Evolutionary conservation across 2,113 vertebrate species (phyloP).

Genomic region (Indri indri): DNA sequence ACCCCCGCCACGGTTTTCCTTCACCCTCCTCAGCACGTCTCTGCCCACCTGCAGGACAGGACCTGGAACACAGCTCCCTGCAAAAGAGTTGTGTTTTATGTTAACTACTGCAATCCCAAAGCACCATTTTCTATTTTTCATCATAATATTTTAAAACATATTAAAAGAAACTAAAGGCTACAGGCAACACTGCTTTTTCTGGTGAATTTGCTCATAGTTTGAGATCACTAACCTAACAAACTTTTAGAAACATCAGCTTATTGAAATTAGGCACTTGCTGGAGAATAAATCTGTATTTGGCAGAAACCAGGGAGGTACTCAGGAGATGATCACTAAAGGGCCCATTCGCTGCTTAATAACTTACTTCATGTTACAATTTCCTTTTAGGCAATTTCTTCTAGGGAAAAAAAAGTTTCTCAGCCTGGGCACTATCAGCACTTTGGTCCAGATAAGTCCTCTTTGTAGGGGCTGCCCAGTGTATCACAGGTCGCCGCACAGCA

Average conservation of each 20-base stretch:
- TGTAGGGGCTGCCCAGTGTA: not conserved
- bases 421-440: not conserved
- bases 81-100: not conserved
- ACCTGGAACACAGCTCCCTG: not conserved
- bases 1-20: rapidly evolving
- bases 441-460: not conserved
- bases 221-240: not conserved
- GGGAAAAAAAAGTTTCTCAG: not conserved
- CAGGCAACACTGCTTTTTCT: not conserved
- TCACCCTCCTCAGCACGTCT: not conserved
- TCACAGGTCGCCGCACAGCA: no score
- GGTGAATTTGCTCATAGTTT: not conserved
- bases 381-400: not conserved
- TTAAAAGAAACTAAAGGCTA: not conserved
- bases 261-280: not conserved
- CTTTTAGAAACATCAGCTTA: not conserved
- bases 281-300: not conserved
- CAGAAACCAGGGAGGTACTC: not conserved
- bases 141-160: not conserved
- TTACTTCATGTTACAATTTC: not conserved
- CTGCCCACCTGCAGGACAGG: not conserved
- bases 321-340: not conserved
- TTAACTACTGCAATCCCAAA: not conserved
- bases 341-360: not conserved
- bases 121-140: not conserved